A percentile compares a stretch with the other conserved stretches of the same genome.
These are phyloP conservation scores for Dendroctonus ponderosae DNA, from an alignment of 1,140 invertebrate species.

Conservation along the genomic window DNA sequence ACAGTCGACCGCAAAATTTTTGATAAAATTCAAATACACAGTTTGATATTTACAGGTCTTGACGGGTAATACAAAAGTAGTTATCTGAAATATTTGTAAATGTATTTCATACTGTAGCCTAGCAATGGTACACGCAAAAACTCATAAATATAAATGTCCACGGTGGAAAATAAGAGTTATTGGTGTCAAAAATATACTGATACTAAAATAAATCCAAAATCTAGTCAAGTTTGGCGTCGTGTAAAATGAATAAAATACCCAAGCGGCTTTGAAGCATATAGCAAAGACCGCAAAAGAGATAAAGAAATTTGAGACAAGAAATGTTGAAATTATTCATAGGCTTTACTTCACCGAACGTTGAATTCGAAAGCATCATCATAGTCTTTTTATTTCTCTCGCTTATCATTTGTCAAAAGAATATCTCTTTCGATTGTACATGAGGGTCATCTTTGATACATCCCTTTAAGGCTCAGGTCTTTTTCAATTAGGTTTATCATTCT, in stretches of 20 bases:
- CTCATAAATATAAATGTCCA: too few relatives aligned
- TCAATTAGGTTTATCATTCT: too few relatives aligned
- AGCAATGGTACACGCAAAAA: too few relatives aligned
- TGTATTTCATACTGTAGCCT: too few relatives aligned
- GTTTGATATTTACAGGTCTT: too few relatives aligned
- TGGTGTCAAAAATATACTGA: constrained; percentile 32
- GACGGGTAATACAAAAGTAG: too few relatives aligned
- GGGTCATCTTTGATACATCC: constrained; percentile 26
- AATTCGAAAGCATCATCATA: constrained; percentile 42
- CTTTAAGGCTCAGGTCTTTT: background rate
- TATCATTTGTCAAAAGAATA: constrained; percentile 45
- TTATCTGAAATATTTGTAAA: too few relatives aligned
- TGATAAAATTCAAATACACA: too few relatives aligned
- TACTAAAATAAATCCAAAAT: constrained; percentile 32
- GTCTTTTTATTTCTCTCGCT: constrained; percentile 42
- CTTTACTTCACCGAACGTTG: constrained; percentile 44
- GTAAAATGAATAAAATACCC: constrained; percentile 46
- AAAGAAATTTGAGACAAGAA: constrained; percentile 47
- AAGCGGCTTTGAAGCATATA: constrained; percentile 40
- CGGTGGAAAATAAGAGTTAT: constrained; percentile 22
- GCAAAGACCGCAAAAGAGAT: constrained; percentile 42
- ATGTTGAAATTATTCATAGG: constrained; percentile 49
- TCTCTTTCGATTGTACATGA: constrained; percentile 13
- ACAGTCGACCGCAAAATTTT: too few relatives aligned
- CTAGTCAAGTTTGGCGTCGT: constrained; percentile 35